Evolutionary conservation across 2,113 vertebrate species (phyloP).

Genomic region (Menura novaehollandiae): DNA sequence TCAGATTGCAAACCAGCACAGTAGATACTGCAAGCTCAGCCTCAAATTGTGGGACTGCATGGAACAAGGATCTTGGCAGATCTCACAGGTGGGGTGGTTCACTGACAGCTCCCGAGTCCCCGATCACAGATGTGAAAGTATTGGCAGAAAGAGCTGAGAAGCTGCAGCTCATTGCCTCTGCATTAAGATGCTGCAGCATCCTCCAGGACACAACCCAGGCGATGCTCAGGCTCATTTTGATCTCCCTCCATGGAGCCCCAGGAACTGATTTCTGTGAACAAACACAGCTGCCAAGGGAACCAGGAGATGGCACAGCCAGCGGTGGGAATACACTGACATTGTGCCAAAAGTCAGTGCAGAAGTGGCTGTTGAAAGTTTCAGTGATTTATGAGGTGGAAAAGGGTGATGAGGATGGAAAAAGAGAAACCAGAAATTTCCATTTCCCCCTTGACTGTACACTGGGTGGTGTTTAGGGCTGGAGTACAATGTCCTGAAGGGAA

Average conservation of each 20-base stretch:
- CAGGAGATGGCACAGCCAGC: neutral
- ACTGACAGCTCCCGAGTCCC: neutral
- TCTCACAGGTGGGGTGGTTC: neutral
- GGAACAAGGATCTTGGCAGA: neutral
- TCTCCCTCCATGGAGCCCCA: neutral
- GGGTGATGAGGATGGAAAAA: neutral
- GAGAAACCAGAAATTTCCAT: neutral
- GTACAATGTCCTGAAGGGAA: neutral
- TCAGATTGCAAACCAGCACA: neutral
- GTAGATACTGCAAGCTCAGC: neutral
- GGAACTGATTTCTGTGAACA: neutral
- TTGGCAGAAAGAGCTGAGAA: neutral
- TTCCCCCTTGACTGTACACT: neutral
- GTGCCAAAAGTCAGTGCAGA: neutral
- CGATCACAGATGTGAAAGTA: neutral
- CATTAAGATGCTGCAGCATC: neutral
- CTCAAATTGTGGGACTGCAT: neutral
- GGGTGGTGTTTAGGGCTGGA: neutral
- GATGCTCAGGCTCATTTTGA: neutral
- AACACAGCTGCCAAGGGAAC: neutral
- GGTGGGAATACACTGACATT: neutral
- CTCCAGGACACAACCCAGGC: neutral
- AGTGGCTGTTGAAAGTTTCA: neutral
- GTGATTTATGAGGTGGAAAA: neutral
- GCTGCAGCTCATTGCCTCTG: neutral